Conservation (phyloP, 2,113 vertebrate species). For the Hucho hucho region DNA sequence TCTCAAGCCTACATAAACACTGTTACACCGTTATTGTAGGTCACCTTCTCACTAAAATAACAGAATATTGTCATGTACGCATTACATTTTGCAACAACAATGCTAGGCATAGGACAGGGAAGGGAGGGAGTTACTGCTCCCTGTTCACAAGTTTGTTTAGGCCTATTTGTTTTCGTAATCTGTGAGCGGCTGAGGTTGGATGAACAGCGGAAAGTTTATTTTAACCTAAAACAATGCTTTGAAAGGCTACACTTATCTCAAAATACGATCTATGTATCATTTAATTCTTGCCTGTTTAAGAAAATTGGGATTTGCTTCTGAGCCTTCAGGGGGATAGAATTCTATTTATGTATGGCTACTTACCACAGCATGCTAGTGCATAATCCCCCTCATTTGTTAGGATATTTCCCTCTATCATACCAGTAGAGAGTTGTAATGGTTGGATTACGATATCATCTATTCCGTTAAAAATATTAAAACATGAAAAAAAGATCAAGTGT, state of each 20-base stretch:
- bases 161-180: background rate
- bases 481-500: background rate
- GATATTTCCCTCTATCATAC: conserved; percentile 21
- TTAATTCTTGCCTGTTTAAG: conserved; percentile 4
- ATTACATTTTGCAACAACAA: too few species aligned
- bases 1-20: too few species aligned
- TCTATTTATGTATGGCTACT: conserved; percentile 44
- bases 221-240: conserved; percentile 22
- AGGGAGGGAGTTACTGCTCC: too few species aligned
- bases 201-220: conserved; percentile 7
- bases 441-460: background rate
- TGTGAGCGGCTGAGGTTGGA: background rate
- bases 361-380: conserved; percentile 37
- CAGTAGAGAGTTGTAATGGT: background rate
- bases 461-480: background rate
- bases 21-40: too few species aligned
- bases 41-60: too few species aligned
- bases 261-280: conserved; percentile 10
- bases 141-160: too few species aligned
- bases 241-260: conserved; percentile 13
- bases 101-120: too few species aligned
- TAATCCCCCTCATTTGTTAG: background rate
- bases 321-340: conserved; percentile 6
- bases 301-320: conserved; percentile 6
- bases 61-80: too few species aligned